Conservation (phyloP, 1,140 invertebrate species). For the Artemia franciscana region DNA sequence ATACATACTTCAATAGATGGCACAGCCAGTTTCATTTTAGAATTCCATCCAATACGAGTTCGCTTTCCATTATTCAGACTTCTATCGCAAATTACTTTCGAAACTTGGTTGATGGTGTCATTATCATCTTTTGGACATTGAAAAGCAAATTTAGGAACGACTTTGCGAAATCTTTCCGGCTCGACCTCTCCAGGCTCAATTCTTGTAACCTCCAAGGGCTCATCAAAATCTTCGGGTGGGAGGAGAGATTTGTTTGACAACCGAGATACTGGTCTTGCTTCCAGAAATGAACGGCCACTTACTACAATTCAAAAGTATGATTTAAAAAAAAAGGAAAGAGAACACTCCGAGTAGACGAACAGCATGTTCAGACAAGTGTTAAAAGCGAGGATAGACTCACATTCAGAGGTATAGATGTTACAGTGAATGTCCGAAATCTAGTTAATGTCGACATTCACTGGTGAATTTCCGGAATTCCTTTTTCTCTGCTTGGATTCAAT, state of each 20-base stretch:
- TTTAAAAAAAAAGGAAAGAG: too few species aligned
- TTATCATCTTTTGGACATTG: neutral
- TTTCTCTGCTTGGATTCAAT: too few species aligned
- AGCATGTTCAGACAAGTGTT: too few species aligned
- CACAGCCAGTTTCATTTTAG: neutral
- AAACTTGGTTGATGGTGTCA: neutral
- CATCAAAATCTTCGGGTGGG: neutral
- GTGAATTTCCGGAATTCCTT: too few species aligned
- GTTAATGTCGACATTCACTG: too few species aligned
- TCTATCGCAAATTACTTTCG: neutral
- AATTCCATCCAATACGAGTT: neutral
- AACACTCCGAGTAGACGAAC: too few species aligned
- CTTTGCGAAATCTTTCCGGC: neutral
- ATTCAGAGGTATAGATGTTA: too few species aligned
- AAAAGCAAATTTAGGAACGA: neutral
- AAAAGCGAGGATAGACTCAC: too few species aligned
- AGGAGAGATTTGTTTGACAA: neutral
- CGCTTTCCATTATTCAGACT: neutral
- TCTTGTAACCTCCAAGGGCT: neutral
- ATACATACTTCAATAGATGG: neutral
- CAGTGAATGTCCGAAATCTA: too few species aligned
- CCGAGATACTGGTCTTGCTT: neutral
- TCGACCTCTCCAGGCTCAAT: neutral
- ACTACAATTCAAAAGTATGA: too few species aligned
- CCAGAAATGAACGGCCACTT: too few species aligned